Evolutionary conservation across 2,113 vertebrate genomes (phyloP).

Genomic region (Rallus limicola): DNA sequence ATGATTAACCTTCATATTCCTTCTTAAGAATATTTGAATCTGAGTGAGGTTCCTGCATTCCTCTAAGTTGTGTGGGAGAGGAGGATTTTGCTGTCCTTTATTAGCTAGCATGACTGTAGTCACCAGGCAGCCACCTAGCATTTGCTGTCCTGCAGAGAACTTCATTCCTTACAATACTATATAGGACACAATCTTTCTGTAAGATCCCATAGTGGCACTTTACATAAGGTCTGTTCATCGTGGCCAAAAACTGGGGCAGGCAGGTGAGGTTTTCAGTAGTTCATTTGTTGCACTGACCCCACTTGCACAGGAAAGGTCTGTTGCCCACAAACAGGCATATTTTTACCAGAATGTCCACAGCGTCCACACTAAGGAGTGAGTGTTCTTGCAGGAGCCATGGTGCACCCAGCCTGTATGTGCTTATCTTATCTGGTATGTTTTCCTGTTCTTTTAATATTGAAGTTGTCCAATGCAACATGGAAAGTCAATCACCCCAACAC

Average conservation of each 20-base stretch:
- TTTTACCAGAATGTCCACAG: not conserved
- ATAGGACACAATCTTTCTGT: not conserved
- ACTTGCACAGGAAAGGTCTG: not conserved
- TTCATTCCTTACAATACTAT: not conserved
- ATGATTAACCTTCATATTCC: not conserved
- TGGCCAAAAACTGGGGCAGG: not conserved
- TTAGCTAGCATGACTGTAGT: not conserved
- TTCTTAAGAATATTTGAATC: not conserved
- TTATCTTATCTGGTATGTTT: not conserved
- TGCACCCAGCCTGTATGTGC: not conserved
- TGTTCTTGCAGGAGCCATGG: not conserved
- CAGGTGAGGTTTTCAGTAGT: not conserved
- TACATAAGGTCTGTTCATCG: not conserved
- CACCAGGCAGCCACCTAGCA: not conserved
- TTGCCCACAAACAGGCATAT: not conserved
- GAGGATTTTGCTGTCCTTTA: not conserved
- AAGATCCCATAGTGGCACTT: not conserved
- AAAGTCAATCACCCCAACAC: not conserved
- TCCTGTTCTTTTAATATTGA: not conserved
- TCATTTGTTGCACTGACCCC: not conserved
- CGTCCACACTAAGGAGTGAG: not conserved
- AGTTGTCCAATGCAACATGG: not conserved
- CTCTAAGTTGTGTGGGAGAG: not conserved
- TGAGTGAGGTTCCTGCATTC: not conserved
- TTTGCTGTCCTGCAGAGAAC: not conserved